Conservation (phyloP, 2,888 invertebrate species). For the Drosophila birchii region DNA sequence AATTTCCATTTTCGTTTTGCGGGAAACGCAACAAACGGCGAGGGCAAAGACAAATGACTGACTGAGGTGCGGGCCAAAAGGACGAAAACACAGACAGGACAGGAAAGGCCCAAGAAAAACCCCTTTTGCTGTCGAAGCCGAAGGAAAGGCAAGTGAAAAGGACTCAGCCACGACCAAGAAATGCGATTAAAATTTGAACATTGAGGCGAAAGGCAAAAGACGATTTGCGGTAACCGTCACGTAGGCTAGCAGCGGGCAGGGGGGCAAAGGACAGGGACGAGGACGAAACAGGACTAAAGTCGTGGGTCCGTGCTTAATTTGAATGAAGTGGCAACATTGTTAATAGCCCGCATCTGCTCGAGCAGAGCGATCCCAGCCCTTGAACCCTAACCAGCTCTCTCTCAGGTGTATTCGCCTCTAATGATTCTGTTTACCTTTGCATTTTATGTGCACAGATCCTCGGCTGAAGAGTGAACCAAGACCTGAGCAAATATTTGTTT, state of each 20-base stretch:
- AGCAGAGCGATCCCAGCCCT: slow-evolving; percentile 3
- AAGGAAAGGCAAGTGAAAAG: slow-evolving; percentile 45
- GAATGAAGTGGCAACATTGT: slow-evolving; percentile 74
- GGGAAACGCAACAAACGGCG: slow-evolving; percentile 63
- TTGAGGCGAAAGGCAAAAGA: slow-evolving; percentile 59
- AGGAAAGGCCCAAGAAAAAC: slow-evolving; percentile 43
- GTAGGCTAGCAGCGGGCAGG: slow-evolving; percentile 31
- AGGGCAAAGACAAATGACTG: slow-evolving; percentile 72
- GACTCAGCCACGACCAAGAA: slow-evolving; percentile 57
- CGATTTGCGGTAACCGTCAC: slow-evolving; percentile 60
- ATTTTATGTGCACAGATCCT: slow-evolving; percentile 57
- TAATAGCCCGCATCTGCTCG: slow-evolving; percentile 55
- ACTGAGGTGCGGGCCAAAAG: slow-evolving; percentile 61
- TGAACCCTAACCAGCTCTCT: slow-evolving; percentile 24
- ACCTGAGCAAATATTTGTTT: slow-evolving; percentile 8
- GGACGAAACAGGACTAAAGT: slow-evolving; percentile 2
- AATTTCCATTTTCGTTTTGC: slow-evolving; percentile 76
- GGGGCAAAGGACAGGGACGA: background rate
- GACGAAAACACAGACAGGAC: slow-evolving; percentile 39
- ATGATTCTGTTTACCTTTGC: slow-evolving; percentile 71
- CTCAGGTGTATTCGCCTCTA: slow-evolving; percentile 52
- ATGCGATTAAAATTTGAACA: slow-evolving; percentile 77
- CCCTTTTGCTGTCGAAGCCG: slow-evolving; percentile 38
- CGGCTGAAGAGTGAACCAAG: slow-evolving; percentile 29
- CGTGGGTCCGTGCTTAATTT: slow-evolving; percentile 70